phyloP scores from a whole-genome alignment of 2,888 invertebrate genomes.

The Limenitis camilla region DNA sequence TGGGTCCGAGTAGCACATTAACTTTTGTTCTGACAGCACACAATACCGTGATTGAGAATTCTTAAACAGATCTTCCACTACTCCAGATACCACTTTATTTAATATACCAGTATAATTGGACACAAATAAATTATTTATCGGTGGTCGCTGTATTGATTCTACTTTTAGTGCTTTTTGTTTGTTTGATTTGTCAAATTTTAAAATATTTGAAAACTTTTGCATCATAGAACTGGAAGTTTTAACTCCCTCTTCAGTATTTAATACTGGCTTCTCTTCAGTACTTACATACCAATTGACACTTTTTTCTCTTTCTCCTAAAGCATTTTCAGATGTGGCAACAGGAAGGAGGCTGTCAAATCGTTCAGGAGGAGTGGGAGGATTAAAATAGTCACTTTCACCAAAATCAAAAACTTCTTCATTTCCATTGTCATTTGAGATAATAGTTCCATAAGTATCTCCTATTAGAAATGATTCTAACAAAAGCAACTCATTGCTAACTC shows the following conservation, averaged over 20 bases:
- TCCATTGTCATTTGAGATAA: conserved; percentile 58
- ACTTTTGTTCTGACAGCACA: conserved; percentile 80
- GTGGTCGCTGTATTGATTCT: conserved; percentile 66
- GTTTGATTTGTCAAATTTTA: conserved; percentile 45
- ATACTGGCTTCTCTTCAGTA: conserved; percentile 30
- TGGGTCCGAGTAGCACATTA: conserved; percentile 83
- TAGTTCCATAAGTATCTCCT: conserved; percentile 79
- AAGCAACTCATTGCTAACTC: conserved; percentile 76
- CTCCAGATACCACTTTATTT: conserved; percentile 74
- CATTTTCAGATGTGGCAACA: conserved; percentile 40
- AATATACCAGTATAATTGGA: conserved; percentile 77
- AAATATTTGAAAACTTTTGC: conserved; percentile 54
- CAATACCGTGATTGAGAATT: conserved; percentile 84
- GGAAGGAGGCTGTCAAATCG: conserved; percentile 77
- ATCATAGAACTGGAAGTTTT: conserved; percentile 49
- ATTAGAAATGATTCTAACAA: conserved; percentile 79
- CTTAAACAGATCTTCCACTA: conserved; percentile 82
- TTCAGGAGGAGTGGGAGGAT: conserved; percentile 77
- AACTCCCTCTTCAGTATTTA: conserved; percentile 33
- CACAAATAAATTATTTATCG: conserved; percentile 57
- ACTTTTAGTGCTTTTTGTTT: conserved; percentile 41
- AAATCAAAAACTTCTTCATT: conserved; percentile 49
- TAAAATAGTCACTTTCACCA: conserved; percentile 58
- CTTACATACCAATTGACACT: conserved; percentile 61
- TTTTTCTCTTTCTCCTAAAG: conserved; percentile 44